phyloP scores from a whole-genome alignment of 2,113 vertebrate species.

The Miniopterus natalensis region DNA sequence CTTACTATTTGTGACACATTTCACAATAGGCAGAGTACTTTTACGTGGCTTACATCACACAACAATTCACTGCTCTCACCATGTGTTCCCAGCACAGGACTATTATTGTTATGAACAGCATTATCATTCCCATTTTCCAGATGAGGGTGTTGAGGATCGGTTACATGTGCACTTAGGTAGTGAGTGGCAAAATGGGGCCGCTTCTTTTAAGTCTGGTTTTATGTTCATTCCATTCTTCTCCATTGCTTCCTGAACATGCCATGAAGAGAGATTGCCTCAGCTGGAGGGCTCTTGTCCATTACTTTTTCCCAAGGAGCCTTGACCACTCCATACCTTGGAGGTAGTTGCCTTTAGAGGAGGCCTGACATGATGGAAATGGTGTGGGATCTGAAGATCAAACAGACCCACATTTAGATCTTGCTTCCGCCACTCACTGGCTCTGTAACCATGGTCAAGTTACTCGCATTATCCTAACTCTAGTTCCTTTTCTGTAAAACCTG shows the following conservation, averaged over 20 bases:
- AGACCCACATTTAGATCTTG: not conserved
- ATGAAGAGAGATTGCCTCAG: not conserved
- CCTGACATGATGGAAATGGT: not conserved
- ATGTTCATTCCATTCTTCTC: constrained; percentile 29
- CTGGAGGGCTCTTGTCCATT: constrained; percentile 8
- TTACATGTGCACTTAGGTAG: not conserved
- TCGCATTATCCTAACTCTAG: not conserved
- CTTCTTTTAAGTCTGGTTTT: not conserved
- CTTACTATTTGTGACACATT: not conserved
- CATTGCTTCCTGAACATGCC: constrained; percentile 21
- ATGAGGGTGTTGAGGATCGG: not conserved
- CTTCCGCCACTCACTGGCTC: not conserved
- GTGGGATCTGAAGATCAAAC: not conserved
- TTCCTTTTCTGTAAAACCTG: constrained; percentile 32
- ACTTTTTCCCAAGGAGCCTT: not conserved
- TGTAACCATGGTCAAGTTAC: not conserved
- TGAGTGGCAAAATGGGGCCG: not conserved
- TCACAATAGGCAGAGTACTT: not conserved
- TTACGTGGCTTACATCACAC: not conserved
- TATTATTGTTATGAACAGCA: not conserved
- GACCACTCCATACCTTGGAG: not conserved
- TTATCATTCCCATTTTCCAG: not conserved
- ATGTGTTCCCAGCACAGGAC: not conserved
- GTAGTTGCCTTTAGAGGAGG: constrained; percentile 48
- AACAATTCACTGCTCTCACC: not conserved